phyloP scores from a whole-genome alignment of 2,113 vertebrate species.

The Heterochromis multidens region DNA sequence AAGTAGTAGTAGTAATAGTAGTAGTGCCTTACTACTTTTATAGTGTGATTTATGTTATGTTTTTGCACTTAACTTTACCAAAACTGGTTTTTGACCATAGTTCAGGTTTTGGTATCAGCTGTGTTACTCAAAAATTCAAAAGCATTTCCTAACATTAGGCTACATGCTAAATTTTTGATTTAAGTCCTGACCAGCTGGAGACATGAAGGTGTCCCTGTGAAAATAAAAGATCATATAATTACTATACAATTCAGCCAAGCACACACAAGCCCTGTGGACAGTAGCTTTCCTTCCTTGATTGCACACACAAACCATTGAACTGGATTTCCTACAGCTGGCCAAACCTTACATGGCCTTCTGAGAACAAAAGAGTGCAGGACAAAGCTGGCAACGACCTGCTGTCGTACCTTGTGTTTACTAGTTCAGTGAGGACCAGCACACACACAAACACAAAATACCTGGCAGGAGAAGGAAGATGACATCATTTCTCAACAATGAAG shows the following conservation, averaged over 20 bases:
- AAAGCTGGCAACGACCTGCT: slow-evolving; percentile 27
- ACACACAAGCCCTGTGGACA: background rate
- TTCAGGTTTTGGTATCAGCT: background rate
- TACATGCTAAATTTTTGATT: background rate
- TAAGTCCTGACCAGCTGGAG: background rate
- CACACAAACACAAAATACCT: slow-evolving; percentile 43
- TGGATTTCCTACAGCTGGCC: slow-evolving; percentile 8
- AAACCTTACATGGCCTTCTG: background rate
- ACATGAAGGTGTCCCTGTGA: background rate
- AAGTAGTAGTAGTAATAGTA: too few relatives aligned
- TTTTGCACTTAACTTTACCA: background rate
- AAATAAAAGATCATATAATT: background rate
- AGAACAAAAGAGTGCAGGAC: slow-evolving; percentile 44
- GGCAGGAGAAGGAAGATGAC: slow-evolving; percentile 53
- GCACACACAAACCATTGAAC: background rate
- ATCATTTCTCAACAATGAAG: slow-evolving; percentile 55
- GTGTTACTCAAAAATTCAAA: background rate
- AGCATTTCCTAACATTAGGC: background rate
- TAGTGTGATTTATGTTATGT: background rate
- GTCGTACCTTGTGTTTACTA: slow-evolving; percentile 38
- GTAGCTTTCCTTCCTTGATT: background rate
- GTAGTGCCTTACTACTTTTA: background rate
- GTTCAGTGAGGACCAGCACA: slow-evolving; percentile 26
- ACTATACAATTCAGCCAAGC: background rate
- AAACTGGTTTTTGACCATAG: background rate